phyloP scores from a whole-genome alignment of 2,888 invertebrate genomes.

The Eilema depressum region DNA sequence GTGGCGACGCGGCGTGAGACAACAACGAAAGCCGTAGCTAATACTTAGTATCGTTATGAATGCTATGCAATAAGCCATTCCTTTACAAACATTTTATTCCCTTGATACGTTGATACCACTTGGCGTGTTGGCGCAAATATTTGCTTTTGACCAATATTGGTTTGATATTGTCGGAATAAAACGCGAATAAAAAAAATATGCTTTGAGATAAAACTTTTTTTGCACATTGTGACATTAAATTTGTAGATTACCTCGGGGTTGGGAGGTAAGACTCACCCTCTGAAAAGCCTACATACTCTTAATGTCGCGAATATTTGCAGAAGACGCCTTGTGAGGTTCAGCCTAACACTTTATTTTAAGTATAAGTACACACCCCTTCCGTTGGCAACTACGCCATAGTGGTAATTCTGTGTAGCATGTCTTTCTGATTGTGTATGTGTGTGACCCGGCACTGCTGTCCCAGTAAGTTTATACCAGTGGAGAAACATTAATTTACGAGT shows the following conservation, averaged over 20 bases:
- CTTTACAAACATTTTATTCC: constrained; percentile 10
- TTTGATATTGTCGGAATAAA: background rate
- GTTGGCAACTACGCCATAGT: background rate
- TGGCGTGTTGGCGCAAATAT: background rate
- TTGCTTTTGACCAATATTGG: background rate
- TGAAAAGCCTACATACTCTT: too few relatives aligned
- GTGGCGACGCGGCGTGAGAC: constrained; percentile 57
- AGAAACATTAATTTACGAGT: too few relatives aligned
- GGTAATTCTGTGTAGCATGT: background rate
- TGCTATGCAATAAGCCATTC: constrained; percentile 19
- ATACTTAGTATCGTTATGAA: constrained; percentile 27
- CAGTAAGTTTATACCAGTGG: background rate
- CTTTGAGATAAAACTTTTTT: too few relatives aligned
- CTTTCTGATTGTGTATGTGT: background rate
- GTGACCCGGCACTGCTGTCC: background rate
- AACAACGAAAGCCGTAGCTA: constrained; percentile 9
- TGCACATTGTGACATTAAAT: too few relatives aligned
- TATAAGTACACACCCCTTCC: background rate
- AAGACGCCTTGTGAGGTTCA: background rate
- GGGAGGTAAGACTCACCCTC: too few relatives aligned
- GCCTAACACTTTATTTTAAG: background rate
- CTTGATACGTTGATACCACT: background rate
- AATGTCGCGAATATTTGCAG: too few relatives aligned
- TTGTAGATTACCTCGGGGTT: too few relatives aligned
- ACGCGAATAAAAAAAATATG: too few relatives aligned